Base-by-base conservation (phyloP, 2,797 vertebrate species). In the Oryzias dopingdopingensis region DNA sequence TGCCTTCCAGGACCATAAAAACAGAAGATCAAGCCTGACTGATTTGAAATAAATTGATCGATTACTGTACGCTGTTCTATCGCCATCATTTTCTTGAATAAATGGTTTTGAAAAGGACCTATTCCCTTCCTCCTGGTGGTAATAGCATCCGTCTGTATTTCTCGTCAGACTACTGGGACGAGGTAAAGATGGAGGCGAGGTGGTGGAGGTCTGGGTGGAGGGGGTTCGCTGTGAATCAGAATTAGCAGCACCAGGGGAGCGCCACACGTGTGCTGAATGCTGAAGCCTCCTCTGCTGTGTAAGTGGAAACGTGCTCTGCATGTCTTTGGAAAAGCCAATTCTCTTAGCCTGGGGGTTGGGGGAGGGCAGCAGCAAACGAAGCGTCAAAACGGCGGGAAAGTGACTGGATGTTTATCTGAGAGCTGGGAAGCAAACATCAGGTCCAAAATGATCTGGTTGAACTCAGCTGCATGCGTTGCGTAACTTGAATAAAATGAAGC, bases 301-400 rank as follows among this genome's bases (percentile, higher is more conserved):
- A 43, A 72, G 70, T 65, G 68, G 46, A 61, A 51, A 77, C 71
- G 64, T 79, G 80, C 49, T 45, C 6, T 15, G 68, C 68, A 77
- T 79, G 7, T 29, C 5, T 23, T 18, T 48, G 29, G 20, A 1
- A 20, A 65, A 1, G 14, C 13, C 46, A 7, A 44, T 15, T 41
- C 43, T 13, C 60, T 55, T 37, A 52, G 69, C 74, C 50, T 26
- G 58, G 63, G 51, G 43, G 46, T 42, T 51, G 10, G 32, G 29
- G 1, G 32, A 10, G 10, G 32, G 22, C 20, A 23, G 24, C 16
- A 45, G 46, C 57, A 53, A 42, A 43, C n/a, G 49, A 61, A 18
- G 0, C 22, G 47, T 51, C 45, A 6, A 32, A 56, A 67, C 42
- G 55, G 62, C 63, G 17, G 56, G 67, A 49, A 4, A 22, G 50